Base-by-base conservation (phyloP, 2,888 invertebrate genomes). In the Thymelicus sylvestris region DNA sequence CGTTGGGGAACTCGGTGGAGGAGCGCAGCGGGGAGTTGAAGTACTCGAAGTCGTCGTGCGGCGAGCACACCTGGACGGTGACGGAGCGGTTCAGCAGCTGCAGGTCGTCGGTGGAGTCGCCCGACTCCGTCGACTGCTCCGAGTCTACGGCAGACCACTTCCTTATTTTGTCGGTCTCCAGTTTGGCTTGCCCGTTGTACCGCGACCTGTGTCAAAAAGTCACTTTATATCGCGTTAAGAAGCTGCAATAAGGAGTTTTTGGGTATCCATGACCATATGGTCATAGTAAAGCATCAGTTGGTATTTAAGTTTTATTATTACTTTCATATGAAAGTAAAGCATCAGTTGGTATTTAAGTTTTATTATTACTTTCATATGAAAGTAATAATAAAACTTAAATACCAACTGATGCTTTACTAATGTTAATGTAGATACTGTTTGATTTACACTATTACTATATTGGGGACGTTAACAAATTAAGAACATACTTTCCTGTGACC, bases 31-130 rank as follows among this genome's bases (percentile, higher is more conserved):
- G 89, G 0, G 94, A 93, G 64, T 95, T 94, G 81, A 95, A 95
- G 80, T 95, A 95, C 72, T 95, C 94, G 80, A 95, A 95, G 80
- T 95, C 95, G 85, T 95, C 95, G 63, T 91, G 91, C 47, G 95
- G 94, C n/a, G 95, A 78, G 72, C 92, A 88, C 71, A 95, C 94
- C 80, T 95, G 95, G 63, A 95, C 84, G 7, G 94, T 89, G 69
- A 95, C 86, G 0, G 95, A 94, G 24, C 94, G 92, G 82, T 91
- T 94, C 7, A 94, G 80, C 4, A 87, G 80, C 61, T 94, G 93
- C 24, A 95, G 87, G 73, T 94, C 94, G 44, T 94, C 94, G 75
- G 93, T 91, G 0, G 93, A 93, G 75, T 90, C 92, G 2, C 81
- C 92, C 0, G 94, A 90, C 39, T 94, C 94, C 8, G 93, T 92